Evolutionary conservation across 2,113 vertebrate species (phyloP).

Genomic region (Trogon melanurus): DNA sequence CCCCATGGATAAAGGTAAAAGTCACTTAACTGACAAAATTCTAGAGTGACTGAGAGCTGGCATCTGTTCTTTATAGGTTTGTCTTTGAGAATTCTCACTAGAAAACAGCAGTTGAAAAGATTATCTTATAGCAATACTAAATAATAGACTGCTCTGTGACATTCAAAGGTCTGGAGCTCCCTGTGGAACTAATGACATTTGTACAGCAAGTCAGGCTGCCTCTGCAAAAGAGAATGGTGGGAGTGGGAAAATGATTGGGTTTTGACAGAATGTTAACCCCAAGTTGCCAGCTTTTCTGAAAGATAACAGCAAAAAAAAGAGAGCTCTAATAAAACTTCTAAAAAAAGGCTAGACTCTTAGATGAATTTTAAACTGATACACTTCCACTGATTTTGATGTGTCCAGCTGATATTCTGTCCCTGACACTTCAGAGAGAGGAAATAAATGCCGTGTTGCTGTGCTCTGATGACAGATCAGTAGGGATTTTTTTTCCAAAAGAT

Average conservation of each 20-base stretch:
- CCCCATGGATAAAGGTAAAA: slow-evolving; percentile 45
- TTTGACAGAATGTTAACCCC: slow-evolving; percentile 52
- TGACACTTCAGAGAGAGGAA: neutral
- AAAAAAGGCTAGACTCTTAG: neutral
- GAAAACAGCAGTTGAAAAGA: slow-evolving; percentile 73
- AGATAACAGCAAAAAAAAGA: neutral
- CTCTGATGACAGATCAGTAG: neutral
- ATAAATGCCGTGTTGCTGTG: neutral
- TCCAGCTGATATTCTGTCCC: neutral
- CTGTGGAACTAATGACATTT: slow-evolving; percentile 74
- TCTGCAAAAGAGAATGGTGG: slow-evolving; percentile 4
- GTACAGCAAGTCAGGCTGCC: slow-evolving; percentile 52
- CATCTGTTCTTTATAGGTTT: slow-evolving; percentile 49
- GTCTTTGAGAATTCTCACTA: slow-evolving; percentile 63
- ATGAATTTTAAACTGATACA: slow-evolving; percentile 12
- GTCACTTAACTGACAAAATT: slow-evolving; percentile 52
- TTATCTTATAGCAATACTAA: slow-evolving; percentile 66
- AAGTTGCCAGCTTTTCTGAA: slow-evolving; percentile 19
- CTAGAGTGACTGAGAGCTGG: slow-evolving; percentile 48
- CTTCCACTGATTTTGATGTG: neutral
- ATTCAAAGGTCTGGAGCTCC: slow-evolving; percentile 67
- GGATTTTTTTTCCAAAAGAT: neutral
- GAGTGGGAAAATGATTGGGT: neutral
- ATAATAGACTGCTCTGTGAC: slow-evolving; percentile 66
- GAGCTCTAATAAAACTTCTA: neutral